A percentile compares a stretch with the other conserved stretches of the same genome.
Evolutionary conservation across 2,797 vertebrate species (phyloP).

Genomic region (Podargus strigoides): DNA sequence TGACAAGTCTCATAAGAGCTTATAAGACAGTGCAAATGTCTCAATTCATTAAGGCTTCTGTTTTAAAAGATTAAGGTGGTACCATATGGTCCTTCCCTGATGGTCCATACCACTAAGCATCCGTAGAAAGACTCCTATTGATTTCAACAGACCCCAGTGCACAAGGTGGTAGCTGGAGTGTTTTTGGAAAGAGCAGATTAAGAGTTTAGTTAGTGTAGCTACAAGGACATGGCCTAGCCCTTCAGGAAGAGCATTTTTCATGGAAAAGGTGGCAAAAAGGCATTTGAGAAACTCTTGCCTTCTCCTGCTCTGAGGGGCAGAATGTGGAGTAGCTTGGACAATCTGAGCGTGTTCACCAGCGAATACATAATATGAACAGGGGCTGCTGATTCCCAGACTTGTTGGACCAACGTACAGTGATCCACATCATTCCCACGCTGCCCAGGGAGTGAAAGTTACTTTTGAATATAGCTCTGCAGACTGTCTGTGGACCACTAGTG

Average conservation of each 20-base stretch:
- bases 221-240: background rate
- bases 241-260: background rate
- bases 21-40: background rate
- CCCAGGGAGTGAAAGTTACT: background rate
- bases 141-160: background rate
- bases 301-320: background rate
- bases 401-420: accelerated
- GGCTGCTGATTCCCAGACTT: background rate
- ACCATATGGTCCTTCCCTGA: background rate
- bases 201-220: background rate
- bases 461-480: background rate
- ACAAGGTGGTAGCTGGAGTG: background rate
- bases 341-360: background rate
- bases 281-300: background rate
- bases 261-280: background rate
- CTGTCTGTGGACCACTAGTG: background rate
- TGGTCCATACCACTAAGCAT: background rate
- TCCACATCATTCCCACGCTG: background rate
- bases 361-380: accelerated
- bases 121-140: background rate
- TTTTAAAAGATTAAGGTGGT: background rate
- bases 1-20: background rate
- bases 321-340: background rate
- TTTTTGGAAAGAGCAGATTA: background rate
- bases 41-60: background rate